Evolutionary conservation across 2,888 invertebrate genomes (phyloP), one percentile per base, ranked within the genome.

Genomic region (Coleophora flavipennella): DNA sequence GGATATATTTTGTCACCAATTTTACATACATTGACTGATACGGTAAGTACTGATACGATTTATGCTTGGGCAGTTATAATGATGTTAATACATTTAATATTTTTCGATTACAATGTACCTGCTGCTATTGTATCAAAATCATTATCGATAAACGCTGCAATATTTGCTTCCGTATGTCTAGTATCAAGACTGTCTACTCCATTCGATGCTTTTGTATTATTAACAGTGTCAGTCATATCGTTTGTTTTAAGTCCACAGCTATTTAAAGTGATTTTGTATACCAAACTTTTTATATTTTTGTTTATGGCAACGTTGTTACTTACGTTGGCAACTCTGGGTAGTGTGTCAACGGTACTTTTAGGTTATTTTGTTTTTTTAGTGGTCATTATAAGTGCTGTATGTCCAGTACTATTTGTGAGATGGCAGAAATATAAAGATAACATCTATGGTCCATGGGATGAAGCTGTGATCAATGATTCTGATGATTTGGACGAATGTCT

Each of bases 361-460:
- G 78, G 77, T 47, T 85, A 91, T 46, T 93, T 92, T 67, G 53
- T 89, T 4, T 57, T 84, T 7, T 70, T 87, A 32, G 81, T 91
- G 8, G 46, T 89, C 8, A 87, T 93, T 57, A 81, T 94, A 29
- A 91, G 90, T 62, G 61, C 92, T 8, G 75, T 91, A 36, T 94
- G 92, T 62, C 95, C 95, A 0, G 63, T 88, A 2, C 87, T 91
- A 65, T 96, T 94, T 76, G 89, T 93, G 0, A 80, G 75, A 38
- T 92, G 91, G 84, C 93, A 94, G 61, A 89, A 84, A 29, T 90
- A 91, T 64, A 96, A 95, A 62, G 91, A 93, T 58, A 98, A 97
- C 71, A 97, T 97, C 46, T 93, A 97, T 72, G 98, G 98, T 0
- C 98, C 98, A 0, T 99, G 98, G 98, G 98, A 98, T 71, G 98